These are phyloP conservation scores for Drosophila colorata DNA, from an alignment of 2,888 invertebrate species.

Conservation along the genomic window DNA sequence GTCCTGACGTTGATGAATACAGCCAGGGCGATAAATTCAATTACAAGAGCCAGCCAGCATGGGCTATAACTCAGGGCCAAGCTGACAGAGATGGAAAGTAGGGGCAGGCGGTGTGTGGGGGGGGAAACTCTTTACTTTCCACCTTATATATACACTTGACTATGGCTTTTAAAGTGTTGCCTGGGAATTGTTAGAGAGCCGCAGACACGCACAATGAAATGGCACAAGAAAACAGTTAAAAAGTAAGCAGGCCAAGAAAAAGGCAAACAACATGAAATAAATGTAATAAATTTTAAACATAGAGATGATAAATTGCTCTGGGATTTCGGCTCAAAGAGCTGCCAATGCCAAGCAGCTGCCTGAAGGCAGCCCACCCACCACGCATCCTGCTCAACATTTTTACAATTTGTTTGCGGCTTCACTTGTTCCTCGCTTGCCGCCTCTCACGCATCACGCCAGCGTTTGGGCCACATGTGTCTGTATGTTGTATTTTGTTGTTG, in stretches of 20 bases:
- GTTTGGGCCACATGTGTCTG: slow-evolving; percentile 46
- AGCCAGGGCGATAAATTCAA: slow-evolving; percentile 73
- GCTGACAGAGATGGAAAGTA: slow-evolving; percentile 21
- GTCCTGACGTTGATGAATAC: slow-evolving; percentile 76
- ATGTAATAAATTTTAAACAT: slow-evolving; percentile 81
- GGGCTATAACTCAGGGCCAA: slow-evolving; percentile 67
- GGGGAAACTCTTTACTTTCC: slow-evolving; percentile 51
- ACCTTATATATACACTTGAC: slow-evolving; percentile 43
- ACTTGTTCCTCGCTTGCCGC: slow-evolving; percentile 41
- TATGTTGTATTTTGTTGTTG: not conserved
- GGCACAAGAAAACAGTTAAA: slow-evolving; percentile 65
- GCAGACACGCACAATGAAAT: slow-evolving; percentile 62
- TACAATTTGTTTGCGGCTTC: slow-evolving; percentile 78
- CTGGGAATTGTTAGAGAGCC: slow-evolving; percentile 55
- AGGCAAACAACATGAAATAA: slow-evolving; percentile 71
- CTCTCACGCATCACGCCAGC: not conserved
- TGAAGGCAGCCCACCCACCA: slow-evolving; percentile 2
- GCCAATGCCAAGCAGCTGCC: slow-evolving; percentile 62
- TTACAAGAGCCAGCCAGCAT: slow-evolving; percentile 60
- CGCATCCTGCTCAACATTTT: slow-evolving; percentile 50
- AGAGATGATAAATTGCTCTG: slow-evolving; percentile 81
- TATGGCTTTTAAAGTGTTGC: slow-evolving; percentile 66
- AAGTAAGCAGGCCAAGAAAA: slow-evolving; percentile 33
- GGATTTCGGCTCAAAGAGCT: slow-evolving; percentile 71
- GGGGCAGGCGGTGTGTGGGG: not conserved